These are phyloP conservation scores for Habroteleia sp. DNA, from an alignment of 2,888 invertebrate species.

Conservation along the genomic window DNA sequence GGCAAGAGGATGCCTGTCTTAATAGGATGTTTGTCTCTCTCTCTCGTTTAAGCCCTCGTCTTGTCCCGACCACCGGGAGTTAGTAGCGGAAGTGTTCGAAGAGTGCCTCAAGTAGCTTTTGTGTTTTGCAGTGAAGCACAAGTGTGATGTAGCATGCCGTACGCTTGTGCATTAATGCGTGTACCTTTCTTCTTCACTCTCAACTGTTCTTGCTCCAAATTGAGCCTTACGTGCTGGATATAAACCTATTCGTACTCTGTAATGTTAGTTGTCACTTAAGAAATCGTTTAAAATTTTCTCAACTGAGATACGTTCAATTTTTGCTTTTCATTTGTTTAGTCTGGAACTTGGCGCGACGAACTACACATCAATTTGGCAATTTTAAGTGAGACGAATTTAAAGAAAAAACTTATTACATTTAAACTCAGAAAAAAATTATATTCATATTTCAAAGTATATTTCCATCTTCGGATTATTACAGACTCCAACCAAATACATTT, in stretches of 20 bases:
- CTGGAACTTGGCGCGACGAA: conserved; percentile 9
- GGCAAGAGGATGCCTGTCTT: conserved; percentile 51
- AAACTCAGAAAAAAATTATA: no score
- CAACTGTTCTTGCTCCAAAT: conserved; percentile 73
- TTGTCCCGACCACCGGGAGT: conserved; percentile 63
- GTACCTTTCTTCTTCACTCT: conserved; percentile 55
- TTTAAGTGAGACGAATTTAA: conserved; percentile 2
- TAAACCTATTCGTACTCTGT: conserved; percentile 71
- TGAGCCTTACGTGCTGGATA: conserved; percentile 70
- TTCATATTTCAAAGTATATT: no score
- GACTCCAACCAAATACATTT: no score
- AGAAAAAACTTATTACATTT: no score
- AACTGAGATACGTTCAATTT: conserved; percentile 49
- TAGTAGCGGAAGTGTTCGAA: conserved; percentile 61
- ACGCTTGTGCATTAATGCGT: conserved; percentile 74
- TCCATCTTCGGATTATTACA: no score
- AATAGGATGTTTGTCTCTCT: conserved; percentile 65
- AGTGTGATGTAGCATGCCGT: conserved; percentile 62
- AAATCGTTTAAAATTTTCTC: conserved; percentile 36
- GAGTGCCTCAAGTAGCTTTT: conserved; percentile 61
- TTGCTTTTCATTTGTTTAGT: conserved; percentile 46
- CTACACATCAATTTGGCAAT: conserved; percentile 20
- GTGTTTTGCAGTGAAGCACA: conserved; percentile 50
- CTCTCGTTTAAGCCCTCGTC: conserved; percentile 62
- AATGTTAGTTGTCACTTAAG: conserved; percentile 51